Evolutionary conservation across 2,797 vertebrate species (phyloP), one percentile per base, ranked within the genome.

Genomic region (Takifugu ocellatus): DNA sequence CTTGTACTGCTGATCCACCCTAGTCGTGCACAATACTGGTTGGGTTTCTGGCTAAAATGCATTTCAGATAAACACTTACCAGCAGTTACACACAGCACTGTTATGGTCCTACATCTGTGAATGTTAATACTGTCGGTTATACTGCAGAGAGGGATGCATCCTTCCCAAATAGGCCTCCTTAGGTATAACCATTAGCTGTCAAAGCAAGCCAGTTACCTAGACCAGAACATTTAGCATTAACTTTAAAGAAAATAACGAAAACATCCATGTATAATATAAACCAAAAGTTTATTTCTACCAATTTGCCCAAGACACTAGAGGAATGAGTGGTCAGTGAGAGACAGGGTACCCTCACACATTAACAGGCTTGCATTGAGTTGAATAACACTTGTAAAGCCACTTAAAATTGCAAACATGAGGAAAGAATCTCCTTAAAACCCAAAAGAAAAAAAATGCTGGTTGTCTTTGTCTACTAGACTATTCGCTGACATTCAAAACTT

Each of bases 241-340:
- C 82, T 88, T 87, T 87, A 89, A 90, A 89, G 90, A 91, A 86
- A 88, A 91, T 88, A 89, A 90, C 86, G 86, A 87, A 90, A 88
- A 84, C 88, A 88, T 89, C 84, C 85, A 68, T 68, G 82, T 82
- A 87, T 91, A 90, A 91, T 93, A 92, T 92, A 92, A 93, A 92
- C 86, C 86, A 92, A 90, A 89, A 86, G 89, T 93, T 93, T 93
- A 93, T 92, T 93, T 93, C 88, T 91, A 92, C 81, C 89, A 92
- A 91, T 91, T 91, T 92, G 88, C 90, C 90, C 89, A 92, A 90
- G 89, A 93, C 91, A 92, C 89, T 92, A 91, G 88, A 92, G 89
- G 88, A 92, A 91, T 91, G 90, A 89, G 82, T 87, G 86, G 91
- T 88, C 91, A 92, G 89, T 92, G 89, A 91, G 78, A 74, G 89